Base-by-base conservation (phyloP, 2,888 invertebrate species). In the Mantis religiosa region DNA sequence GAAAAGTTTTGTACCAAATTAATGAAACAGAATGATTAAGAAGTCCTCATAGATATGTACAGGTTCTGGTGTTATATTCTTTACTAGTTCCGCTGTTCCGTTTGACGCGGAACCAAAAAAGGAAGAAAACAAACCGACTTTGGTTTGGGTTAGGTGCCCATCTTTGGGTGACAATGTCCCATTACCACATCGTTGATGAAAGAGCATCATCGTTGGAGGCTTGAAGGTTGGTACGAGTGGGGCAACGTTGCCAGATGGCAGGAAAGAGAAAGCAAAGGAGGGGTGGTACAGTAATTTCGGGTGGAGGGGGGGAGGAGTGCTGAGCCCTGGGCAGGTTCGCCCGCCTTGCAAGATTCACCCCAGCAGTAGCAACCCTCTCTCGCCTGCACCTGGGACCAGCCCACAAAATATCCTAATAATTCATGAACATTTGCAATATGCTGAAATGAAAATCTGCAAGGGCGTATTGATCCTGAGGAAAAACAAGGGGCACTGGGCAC, bases 131-230 rank as follows among this genome's bases (percentile, higher is more conserved):
- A n/a, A n/a, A n/a, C 34, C 7, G 34, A 34, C 34, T 34, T 34
- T 34, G 41, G 41, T 41, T 41, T 41, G 6, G 41, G 41, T 41
- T 12, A 41, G 1, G 41, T 41, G 41, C 41, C 41, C 41, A 41
- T 41, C 41, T 41, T 41, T 41, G 41, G 41, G 41, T 41, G 41
- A 41, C 41, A 41, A 41, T 41, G 41, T 41, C 41, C 41, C 41
- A 41, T 41, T 41, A 41, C 41, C 41, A 41, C 41, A 41, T 41
- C 41, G 41, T 41, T 41, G 41, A 41, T 41, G 41, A 41, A 41
- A 41, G 41, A 41, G 41, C 41, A 41, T 41, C 41, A 41, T 41
- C 41, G 30, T 28, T 28, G 92, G 91, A 91, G 91, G 92, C 92
- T 86, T 81, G 71, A 30, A 81, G 83, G 88, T 89, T 89, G 89